phyloP scores from a whole-genome alignment of 2,888 invertebrate species.

The Mythimna lalbum region DNA sequence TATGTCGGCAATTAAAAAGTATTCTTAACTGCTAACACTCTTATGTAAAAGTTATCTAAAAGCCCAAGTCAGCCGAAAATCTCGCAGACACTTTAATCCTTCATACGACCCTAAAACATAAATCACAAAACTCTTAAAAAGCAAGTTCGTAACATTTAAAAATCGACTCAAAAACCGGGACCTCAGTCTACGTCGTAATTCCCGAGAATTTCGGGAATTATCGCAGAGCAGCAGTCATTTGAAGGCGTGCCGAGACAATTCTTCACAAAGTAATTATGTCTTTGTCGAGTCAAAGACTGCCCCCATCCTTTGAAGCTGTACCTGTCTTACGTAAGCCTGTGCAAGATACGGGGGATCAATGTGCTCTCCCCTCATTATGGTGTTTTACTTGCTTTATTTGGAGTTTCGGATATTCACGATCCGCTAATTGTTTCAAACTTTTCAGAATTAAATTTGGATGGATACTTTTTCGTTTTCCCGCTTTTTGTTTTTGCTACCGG shows the following conservation, averaged over 20 bases:
- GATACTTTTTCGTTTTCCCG: not conserved
- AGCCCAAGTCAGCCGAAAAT: not conserved
- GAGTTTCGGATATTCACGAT: conserved; percentile 11
- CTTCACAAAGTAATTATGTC: conserved; percentile 65
- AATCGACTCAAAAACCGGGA: conserved; percentile 19
- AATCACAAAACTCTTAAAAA: conserved; percentile 29
- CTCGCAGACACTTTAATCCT: conserved; percentile 12
- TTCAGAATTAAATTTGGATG: conserved; percentile 9
- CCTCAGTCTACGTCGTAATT: conserved; percentile 11
- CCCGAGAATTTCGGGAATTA: conserved; percentile 38
- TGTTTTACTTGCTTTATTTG: conserved; percentile 29
- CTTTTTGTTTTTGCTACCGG: not conserved
- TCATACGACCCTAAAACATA: conserved; percentile 25
- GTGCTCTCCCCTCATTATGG: conserved; percentile 50
- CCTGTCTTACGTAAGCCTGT: conserved; percentile 52
- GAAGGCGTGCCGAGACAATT: conserved; percentile 52
- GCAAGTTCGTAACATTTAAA: conserved; percentile 21
- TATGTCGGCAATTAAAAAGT: not conserved
- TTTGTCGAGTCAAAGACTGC: conserved; percentile 61
- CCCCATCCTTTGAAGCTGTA: conserved; percentile 53
- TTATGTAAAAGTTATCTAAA: not conserved
- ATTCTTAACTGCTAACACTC: not conserved
- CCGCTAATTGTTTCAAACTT: conserved; percentile 31
- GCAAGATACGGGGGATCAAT: conserved; percentile 44
- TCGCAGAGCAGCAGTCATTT: conserved; percentile 49